These are phyloP conservation scores for Spicauda simplicius DNA, from an alignment of 2,888 invertebrate genomes.

Conservation along the genomic window DNA sequence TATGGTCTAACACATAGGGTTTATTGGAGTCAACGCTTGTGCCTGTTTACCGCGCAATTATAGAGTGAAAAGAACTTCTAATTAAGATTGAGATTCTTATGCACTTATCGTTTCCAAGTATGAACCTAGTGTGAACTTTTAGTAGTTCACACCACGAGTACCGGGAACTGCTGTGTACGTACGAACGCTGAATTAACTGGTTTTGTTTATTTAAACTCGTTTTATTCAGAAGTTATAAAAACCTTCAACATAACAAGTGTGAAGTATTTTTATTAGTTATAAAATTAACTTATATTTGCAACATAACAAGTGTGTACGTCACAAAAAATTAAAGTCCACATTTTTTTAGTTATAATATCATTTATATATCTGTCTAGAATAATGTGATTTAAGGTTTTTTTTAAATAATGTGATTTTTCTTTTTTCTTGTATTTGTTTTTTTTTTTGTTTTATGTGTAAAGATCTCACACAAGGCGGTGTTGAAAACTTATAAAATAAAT, in stretches of 20 bases:
- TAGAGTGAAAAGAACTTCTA: slow-evolving; percentile 37
- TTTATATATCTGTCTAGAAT: background rate
- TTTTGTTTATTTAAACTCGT: background rate
- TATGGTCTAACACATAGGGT: background rate
- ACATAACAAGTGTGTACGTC: too few species aligned
- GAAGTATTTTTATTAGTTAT: too few species aligned
- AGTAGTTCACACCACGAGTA: slow-evolving; percentile 30
- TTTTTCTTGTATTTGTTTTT: too few species aligned
- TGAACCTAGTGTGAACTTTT: slow-evolving; percentile 29
- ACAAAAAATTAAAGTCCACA: too few species aligned
- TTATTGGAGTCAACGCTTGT: background rate
- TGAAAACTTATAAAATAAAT: too few species aligned
- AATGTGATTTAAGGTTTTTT: too few species aligned
- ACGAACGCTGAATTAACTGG: background rate
- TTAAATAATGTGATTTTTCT: too few species aligned
- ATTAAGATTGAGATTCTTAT: slow-evolving; percentile 37
- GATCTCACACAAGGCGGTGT: too few species aligned
- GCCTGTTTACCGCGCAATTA: slow-evolving; percentile 31
- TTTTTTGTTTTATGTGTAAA: too few species aligned
- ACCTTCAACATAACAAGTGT: too few species aligned
- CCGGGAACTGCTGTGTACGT: slow-evolving; percentile 15
- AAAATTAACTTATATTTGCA: too few species aligned
- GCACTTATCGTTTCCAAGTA: slow-evolving; percentile 35
- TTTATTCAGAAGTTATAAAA: background rate
- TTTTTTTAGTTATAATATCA: too few species aligned